These are phyloP conservation scores for Sebastes taczanowskii DNA, from an alignment of 2,797 vertebrate species.

Conservation along the genomic window DNA sequence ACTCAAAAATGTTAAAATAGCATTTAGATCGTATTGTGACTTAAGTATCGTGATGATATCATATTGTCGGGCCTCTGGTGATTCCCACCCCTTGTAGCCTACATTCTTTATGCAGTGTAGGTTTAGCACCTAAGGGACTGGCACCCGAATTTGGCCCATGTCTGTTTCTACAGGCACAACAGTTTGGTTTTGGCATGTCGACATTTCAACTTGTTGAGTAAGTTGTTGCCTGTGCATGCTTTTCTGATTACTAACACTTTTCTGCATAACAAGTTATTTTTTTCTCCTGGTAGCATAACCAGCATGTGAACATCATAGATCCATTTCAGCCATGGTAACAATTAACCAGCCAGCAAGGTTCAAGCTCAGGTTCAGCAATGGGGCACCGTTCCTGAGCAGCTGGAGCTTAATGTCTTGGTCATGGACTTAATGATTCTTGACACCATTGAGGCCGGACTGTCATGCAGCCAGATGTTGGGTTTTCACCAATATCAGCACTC, in stretches of 20 bases:
- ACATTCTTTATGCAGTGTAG: background rate
- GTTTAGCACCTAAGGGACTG: background rate
- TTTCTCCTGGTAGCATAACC: background rate
- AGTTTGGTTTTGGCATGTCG: constrained; percentile 10
- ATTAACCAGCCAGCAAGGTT: background rate
- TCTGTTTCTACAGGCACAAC: constrained; percentile 3
- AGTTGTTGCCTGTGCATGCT: background rate
- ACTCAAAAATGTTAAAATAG: no score
- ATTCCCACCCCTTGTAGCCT: no score
- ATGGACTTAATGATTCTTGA: background rate
- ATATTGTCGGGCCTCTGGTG: fast-evolving
- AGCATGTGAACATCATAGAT: background rate
- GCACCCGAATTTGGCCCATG: background rate
- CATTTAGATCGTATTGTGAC: no score
- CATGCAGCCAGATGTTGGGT: background rate
- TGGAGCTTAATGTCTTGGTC: background rate
- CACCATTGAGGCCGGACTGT: background rate
- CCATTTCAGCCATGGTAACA: background rate
- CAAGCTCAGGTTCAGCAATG: background rate
- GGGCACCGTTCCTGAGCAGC: background rate
- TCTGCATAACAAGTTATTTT: background rate
- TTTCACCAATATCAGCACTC: background rate
- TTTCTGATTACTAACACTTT: background rate
- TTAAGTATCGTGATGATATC: no score
- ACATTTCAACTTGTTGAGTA: background rate